A percentile compares a stretch with the other conserved stretches of the same genome.
Evolutionary conservation across 2,797 vertebrate species (phyloP).

Genomic region (Miichthys miiuy): DNA sequence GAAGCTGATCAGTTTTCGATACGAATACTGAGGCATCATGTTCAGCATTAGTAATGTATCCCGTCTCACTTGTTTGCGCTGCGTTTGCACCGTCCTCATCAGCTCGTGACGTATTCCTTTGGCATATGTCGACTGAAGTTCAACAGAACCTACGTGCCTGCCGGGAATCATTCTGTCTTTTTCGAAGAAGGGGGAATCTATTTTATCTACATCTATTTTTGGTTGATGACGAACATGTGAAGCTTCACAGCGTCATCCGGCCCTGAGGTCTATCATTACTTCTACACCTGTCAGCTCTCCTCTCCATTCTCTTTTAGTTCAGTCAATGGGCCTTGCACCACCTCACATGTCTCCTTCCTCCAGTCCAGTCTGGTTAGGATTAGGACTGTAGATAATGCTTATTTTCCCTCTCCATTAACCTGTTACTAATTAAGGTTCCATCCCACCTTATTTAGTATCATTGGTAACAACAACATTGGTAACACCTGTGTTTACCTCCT

Average conservation of each 20-base stretch:
- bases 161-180: not conserved
- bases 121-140: not conserved
- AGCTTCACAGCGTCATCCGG: constrained; percentile 7
- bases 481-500: too few relatives aligned
- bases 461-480: too few relatives aligned
- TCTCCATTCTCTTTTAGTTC: not conserved
- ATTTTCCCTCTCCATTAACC: not conserved
- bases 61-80: not conserved
- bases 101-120: not conserved
- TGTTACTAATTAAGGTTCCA: not conserved
- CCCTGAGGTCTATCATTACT: constrained; percentile 7
- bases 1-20: not conserved
- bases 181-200: not conserved
- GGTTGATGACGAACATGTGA: constrained; percentile 17
- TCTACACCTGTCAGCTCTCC: constrained; percentile 25
- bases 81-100: not conserved
- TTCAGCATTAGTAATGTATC: not conserved
- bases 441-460: too few relatives aligned
- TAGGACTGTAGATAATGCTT: not conserved
- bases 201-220: constrained; percentile 26
- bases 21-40: not conserved
- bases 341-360: not conserved
- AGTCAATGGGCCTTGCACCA: not conserved
- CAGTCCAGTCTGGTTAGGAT: not conserved
- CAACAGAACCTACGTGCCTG: too few relatives aligned